Base-by-base conservation (phyloP, 1,140 invertebrate genomes). In the Physella acuta region DNA sequence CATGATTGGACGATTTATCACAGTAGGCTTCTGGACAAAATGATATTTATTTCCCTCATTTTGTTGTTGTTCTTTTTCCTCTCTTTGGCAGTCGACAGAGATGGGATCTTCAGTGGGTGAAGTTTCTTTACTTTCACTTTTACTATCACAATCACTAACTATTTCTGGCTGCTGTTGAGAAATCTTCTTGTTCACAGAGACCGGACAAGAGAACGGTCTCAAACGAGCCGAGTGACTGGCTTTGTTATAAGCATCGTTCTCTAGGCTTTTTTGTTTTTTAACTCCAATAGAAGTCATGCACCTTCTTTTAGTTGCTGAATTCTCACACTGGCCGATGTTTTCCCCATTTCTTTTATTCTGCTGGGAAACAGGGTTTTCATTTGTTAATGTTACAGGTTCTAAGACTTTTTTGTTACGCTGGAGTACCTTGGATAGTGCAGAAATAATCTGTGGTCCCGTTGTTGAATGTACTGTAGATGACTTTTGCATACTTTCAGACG, bases 201-300 rank as follows among this genome's bases (percentile, higher is more conserved):
- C 62, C 8, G 62, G 62, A 64, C 62, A 64, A 11, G 62, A 64
- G 30, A 31, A 64, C 2, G 62, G 62, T 34, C 62, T 8, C 33
- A 28, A 26, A 28, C 36, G n/a, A 39, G 24, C 14, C 1, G 39
- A n/a, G 1, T 61, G 34, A 11, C 31, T n/a, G 5, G 28, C 24
- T 36, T 31, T 14, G 20, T 28, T 39, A 24, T 36, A 24, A 61
- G 5, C 16, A 28, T 2, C 8, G 33, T 33, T n/a, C 28, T 61
- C 36, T 39, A 61, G 37, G 28, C 26, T 39, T 61, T 61, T 4
- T 3, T 52, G 62, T 31, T 64, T 52, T 14, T 3, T 30, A 30
- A 64, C 62, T n/a, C 62, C 62, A 3, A 64, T 20, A 11, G 62
- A 64, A 24, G 62, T 64, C 30, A 44, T 64, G 17, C 62, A 64